A percentile compares a stretch with the other conserved stretches of the same genome.
Evolutionary conservation across 2,888 invertebrate genomes (phyloP).

Genomic region (Campopleginae sp.): DNA sequence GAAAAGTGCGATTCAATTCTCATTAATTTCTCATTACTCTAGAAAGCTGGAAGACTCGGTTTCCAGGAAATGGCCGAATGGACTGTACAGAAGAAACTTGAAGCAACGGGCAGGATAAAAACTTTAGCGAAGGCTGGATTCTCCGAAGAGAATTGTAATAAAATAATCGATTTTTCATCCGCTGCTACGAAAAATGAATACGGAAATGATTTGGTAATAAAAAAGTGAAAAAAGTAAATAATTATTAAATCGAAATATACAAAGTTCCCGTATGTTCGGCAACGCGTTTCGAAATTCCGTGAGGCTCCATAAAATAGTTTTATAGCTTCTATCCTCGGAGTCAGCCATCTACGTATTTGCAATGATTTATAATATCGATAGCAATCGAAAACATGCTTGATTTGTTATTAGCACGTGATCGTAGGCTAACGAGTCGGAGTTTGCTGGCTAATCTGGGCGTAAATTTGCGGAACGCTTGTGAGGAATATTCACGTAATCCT

Average conservation of each 20-base stretch:
- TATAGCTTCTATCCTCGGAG: constrained; percentile 34
- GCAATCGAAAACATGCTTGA: constrained; percentile 61
- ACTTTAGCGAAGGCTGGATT: neutral
- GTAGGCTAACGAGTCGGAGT: neutral
- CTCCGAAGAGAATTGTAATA: neutral
- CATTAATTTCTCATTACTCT: constrained; percentile 1
- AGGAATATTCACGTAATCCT: constrained; percentile 30
- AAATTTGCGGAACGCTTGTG: constrained; percentile 19
- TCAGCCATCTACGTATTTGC: constrained; percentile 21
- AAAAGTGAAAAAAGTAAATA: neutral
- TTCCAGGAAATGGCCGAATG: neutral
- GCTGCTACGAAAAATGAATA: neutral
- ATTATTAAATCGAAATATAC: neutral
- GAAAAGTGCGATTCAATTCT: neutral
- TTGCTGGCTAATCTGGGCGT: constrained; percentile 11
- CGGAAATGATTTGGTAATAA: neutral
- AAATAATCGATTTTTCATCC: neutral
- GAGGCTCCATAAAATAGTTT: neutral
- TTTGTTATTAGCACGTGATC: constrained; percentile 60
- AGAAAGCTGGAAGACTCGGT: neutral
- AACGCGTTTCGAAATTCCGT: neutral
- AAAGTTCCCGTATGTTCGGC: neutral
- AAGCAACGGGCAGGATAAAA: neutral
- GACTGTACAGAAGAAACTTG: neutral
- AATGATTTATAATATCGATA: constrained; percentile 56